Evolutionary conservation across 2,888 invertebrate genomes (phyloP).

Genomic region (Aproaerema taeniolella): DNA sequence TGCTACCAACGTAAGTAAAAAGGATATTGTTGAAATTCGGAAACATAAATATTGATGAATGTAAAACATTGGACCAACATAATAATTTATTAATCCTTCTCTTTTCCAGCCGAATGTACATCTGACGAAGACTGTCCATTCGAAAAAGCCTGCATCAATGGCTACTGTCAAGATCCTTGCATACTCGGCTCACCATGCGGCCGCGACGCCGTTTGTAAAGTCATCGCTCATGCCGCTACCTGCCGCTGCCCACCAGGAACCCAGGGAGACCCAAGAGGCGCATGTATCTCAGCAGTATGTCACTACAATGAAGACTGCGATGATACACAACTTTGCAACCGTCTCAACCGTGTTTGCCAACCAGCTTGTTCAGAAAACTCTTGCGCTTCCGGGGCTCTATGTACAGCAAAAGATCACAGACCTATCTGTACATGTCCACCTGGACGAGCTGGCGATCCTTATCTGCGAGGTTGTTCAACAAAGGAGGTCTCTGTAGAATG

Average conservation of each 20-base stretch:
- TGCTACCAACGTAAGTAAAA: conserved; percentile 92
- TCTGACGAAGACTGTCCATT: conserved; percentile 89
- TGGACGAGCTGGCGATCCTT: conserved; percentile 88
- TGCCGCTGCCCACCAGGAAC: conserved; percentile 91
- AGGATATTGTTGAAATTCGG: too few relatives aligned
- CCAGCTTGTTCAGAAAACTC: conserved; percentile 89
- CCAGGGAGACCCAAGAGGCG: conserved; percentile 88
- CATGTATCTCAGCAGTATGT: conserved; percentile 89
- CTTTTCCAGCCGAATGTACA: conserved; percentile 86
- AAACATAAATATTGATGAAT: too few relatives aligned
- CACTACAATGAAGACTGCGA: conserved; percentile 94
- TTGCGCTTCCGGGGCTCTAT: conserved; percentile 88
- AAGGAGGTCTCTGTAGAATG: conserved; percentile 78
- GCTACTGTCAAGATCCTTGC: conserved; percentile 90
- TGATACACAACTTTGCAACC: conserved; percentile 89
- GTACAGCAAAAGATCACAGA: conserved; percentile 85
- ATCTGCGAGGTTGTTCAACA: conserved; percentile 71
- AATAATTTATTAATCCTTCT: conserved; percentile 46
- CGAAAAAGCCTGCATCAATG: conserved; percentile 87
- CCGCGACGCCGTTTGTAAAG: conserved; percentile 85
- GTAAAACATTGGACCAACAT: too few relatives aligned
- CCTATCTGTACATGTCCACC: conserved; percentile 86
- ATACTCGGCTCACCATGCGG: conserved; percentile 83
- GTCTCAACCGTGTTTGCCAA: conserved; percentile 88
- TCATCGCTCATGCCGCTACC: conserved; percentile 85